A percentile compares a stretch with the other conserved stretches of the same genome.
phyloP scores from a whole-genome alignment of 2,888 invertebrate species.

The Cerceris rybyensis region DNA sequence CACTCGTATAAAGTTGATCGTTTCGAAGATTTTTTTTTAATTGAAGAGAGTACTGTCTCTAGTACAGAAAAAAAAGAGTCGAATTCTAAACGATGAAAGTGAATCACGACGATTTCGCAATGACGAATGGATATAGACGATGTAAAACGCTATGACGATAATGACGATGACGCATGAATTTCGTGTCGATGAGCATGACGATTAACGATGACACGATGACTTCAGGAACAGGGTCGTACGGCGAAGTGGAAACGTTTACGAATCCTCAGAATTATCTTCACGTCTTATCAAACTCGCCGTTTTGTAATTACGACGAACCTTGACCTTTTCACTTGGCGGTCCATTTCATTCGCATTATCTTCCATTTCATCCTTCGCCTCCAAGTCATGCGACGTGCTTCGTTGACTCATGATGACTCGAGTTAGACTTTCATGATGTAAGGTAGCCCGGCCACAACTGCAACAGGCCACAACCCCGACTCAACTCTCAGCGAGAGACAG shows the following conservation, averaged over 20 bases:
- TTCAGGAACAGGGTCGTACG: slow-evolving; percentile 43
- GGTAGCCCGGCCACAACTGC: slow-evolving; percentile 81
- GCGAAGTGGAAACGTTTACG: slow-evolving; percentile 25
- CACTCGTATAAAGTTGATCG: background rate
- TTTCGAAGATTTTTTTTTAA: slow-evolving; percentile 5
- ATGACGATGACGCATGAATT: background rate
- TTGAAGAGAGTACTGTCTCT: background rate
- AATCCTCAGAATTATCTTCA: background rate
- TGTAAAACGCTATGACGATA: slow-evolving; percentile 1
- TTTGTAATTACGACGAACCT: background rate
- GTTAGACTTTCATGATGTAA: slow-evolving; percentile 80
- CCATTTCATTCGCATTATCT: slow-evolving; percentile 18
- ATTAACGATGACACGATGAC: slow-evolving; percentile 53
- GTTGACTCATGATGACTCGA: slow-evolving; percentile 10
- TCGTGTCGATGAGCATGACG: slow-evolving; percentile 39
- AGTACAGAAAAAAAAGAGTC: no score
- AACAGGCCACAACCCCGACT: slow-evolving; percentile 73
- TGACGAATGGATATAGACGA: background rate
- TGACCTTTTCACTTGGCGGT: background rate
- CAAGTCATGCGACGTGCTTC: slow-evolving; percentile 25
- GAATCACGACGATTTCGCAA: no score
- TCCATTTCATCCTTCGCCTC: slow-evolving; percentile 38
- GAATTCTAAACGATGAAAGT: no score
- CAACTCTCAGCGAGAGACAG: slow-evolving; percentile 64
- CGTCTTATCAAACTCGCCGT: background rate